Evolutionary conservation across 1,140 invertebrate species (phyloP).

Genomic region (Polyergus mexicanus): DNA sequence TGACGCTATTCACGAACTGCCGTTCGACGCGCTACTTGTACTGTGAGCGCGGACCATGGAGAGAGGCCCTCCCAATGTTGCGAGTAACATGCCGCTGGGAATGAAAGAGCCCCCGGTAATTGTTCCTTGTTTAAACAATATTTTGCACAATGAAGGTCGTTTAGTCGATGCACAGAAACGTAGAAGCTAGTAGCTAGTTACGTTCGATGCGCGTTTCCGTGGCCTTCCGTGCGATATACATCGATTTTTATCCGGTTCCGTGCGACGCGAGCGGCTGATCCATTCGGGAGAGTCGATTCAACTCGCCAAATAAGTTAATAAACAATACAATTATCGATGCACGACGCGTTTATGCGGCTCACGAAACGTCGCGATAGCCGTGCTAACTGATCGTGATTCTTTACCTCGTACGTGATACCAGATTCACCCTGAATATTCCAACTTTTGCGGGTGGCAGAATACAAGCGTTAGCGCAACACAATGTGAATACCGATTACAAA

Average conservation of each 20-base stretch:
- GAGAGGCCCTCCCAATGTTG: conserved; percentile 65
- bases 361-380: conserved; percentile 42
- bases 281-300: conserved; percentile 36
- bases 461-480: conserved; percentile 34
- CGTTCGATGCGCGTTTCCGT: not conserved
- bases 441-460: conserved; percentile 49
- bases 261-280: conserved; percentile 4
- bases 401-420: not conserved
- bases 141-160: conserved; percentile 28
- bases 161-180: not conserved
- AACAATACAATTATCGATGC: conserved; percentile 38
- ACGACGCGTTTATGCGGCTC: not conserved
- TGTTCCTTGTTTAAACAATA: conserved; percentile 45
- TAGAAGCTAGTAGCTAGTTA: conserved; percentile 49
- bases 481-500: conserved; percentile 81
- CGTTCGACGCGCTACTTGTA: not conserved
- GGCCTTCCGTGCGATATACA: not conserved
- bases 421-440: conserved; percentile 24
- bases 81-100: conserved; percentile 45
- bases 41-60: conserved; percentile 74
- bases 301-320: conserved; percentile 57
- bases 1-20: not conserved
- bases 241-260: conserved; percentile 30
- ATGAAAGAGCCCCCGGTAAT: conserved; percentile 51
- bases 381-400: conserved; percentile 20